These are phyloP conservation scores for Xenopus petersii DNA, from an alignment of 2,797 vertebrate genomes.

Conservation along the genomic window DNA sequence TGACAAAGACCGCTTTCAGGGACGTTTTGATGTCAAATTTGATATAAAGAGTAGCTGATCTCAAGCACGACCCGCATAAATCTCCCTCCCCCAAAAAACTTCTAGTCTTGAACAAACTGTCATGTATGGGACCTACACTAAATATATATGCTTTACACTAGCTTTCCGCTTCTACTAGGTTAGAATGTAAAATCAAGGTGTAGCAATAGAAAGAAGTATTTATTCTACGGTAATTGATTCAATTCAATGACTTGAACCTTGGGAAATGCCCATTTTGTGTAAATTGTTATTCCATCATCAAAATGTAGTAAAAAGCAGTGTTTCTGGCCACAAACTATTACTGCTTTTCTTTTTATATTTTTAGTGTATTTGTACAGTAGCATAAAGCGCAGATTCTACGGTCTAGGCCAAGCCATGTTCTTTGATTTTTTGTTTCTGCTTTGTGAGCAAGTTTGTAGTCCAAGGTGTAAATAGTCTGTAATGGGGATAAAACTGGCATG, in stretches of 20 bases:
- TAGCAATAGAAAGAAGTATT: conserved; percentile 98
- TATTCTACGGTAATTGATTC: conserved; percentile 99
- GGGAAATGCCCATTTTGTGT: conserved; percentile 97
- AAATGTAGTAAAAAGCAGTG: conserved; percentile 87
- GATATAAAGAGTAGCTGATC: conserved; percentile 86
- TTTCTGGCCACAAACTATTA: conserved; percentile 87
- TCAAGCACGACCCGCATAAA: conserved; percentile 76
- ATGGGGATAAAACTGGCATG: conserved; percentile 92
- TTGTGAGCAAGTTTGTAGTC: conserved; percentile 87
- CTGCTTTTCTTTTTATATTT: conserved; percentile 78
- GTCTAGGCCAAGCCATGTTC: conserved; percentile 77
- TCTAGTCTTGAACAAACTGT: conserved; percentile 99
- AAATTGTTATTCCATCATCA: conserved; percentile 98
- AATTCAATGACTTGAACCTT: conserved; percentile 94
- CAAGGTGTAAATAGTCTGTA: conserved; percentile 90
- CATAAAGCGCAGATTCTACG: conserved; percentile 77
- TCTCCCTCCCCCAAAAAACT: conserved; percentile 64
- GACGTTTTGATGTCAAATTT: conserved; percentile 96
- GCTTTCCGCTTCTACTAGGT: conserved; percentile 96
- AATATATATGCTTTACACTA: conserved; percentile 98
- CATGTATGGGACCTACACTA: conserved; percentile 99
- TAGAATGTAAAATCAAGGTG: conserved; percentile 97
- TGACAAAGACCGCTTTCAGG: conserved; percentile 96
- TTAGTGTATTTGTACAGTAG: conserved; percentile 82
- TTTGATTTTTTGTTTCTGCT: conserved; percentile 83